A percentile compares a stretch with the other conserved stretches of the same genome.
phyloP scores from a whole-genome alignment of 1,140 invertebrate genomes.

The Neocloeon triangulifer region DNA sequence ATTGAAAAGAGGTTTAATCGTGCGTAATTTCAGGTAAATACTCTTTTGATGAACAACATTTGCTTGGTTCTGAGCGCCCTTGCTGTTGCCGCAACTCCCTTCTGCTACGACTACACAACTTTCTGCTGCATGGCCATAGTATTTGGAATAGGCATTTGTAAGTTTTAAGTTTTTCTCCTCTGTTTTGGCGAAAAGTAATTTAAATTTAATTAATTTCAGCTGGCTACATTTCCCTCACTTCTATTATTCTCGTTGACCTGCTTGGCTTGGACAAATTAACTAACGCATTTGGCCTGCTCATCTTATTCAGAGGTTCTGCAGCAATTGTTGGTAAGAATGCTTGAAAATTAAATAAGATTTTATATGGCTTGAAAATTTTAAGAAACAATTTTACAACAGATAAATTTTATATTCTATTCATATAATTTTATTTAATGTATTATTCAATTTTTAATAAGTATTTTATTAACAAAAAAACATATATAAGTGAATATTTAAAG shows the following conservation, averaged over 20 bases:
- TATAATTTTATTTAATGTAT: too few relatives aligned
- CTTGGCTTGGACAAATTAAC: conserved; percentile 87
- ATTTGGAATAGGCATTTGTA: conserved; percentile 90
- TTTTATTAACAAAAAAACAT: too few relatives aligned
- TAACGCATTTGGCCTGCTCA: conserved; percentile 88
- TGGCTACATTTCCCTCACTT: conserved; percentile 91
- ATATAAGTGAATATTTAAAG: too few relatives aligned
- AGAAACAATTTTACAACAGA: too few relatives aligned
- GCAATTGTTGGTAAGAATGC: too few relatives aligned
- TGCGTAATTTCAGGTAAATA: conserved; percentile 78
- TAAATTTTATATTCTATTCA: too few relatives aligned
- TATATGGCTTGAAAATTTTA: too few relatives aligned
- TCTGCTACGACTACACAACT: conserved; percentile 50
- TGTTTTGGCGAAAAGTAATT: conserved; percentile 1
- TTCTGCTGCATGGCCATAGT: conserved; percentile 68
- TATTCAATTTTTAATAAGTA: too few relatives aligned
- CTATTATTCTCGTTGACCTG: conserved; percentile 90
- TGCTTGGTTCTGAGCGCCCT: conserved; percentile 77
- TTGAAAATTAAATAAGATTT: too few relatives aligned
- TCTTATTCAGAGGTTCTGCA: conserved; percentile 80
- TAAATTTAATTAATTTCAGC: conserved; percentile 33
- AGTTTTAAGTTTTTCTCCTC: conserved; percentile 21
- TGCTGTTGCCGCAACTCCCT: conserved; percentile 59
- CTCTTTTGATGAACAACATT: conserved; percentile 81
- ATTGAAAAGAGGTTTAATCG: too few relatives aligned